phyloP scores from a whole-genome alignment of 2,113 vertebrate genomes.

The Macroglossus sobrinus region DNA sequence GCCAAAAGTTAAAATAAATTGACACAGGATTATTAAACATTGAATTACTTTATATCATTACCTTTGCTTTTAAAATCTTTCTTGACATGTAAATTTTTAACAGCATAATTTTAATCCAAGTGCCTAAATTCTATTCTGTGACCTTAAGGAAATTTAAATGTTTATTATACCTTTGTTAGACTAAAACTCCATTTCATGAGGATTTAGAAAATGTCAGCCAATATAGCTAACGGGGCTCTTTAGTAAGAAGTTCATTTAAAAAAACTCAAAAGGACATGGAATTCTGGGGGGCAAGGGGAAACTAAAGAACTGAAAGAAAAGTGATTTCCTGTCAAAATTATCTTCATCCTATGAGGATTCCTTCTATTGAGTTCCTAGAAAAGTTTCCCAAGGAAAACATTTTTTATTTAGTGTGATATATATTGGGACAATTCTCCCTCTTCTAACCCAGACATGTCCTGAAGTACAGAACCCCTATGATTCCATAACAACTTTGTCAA shows the following conservation, averaged over 20 bases:
- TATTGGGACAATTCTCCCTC: background rate
- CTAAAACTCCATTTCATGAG: conserved; percentile 53
- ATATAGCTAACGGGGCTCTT: conserved; percentile 49
- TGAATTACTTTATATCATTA: conserved; percentile 68
- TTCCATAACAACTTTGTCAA: background rate
- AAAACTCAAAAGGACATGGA: conserved; percentile 7
- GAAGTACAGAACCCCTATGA: background rate
- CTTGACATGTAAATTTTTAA: conserved; percentile 56
- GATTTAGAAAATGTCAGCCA: conserved; percentile 72
- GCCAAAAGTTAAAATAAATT: conserved; percentile 50
- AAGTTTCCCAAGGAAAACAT: conserved; percentile 32
- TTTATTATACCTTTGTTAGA: conserved; percentile 64
- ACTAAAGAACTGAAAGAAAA: background rate
- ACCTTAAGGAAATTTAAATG: conserved; percentile 73
- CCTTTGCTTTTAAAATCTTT: conserved; percentile 69
- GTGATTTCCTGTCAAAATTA: background rate
- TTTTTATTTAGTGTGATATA: background rate
- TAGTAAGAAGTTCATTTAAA: conserved; percentile 36
- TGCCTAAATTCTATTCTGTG: conserved; percentile 60
- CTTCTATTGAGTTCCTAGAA: conserved; percentile 1
- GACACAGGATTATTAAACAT: conserved; percentile 58
- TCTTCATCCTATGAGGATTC: conserved; percentile 49
- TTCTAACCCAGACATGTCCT: background rate
- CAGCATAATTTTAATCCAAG: conserved; percentile 63
- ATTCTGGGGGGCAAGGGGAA: background rate